phyloP scores from a whole-genome alignment of 2,888 invertebrate species.

The Ferrisia virgata region DNA sequence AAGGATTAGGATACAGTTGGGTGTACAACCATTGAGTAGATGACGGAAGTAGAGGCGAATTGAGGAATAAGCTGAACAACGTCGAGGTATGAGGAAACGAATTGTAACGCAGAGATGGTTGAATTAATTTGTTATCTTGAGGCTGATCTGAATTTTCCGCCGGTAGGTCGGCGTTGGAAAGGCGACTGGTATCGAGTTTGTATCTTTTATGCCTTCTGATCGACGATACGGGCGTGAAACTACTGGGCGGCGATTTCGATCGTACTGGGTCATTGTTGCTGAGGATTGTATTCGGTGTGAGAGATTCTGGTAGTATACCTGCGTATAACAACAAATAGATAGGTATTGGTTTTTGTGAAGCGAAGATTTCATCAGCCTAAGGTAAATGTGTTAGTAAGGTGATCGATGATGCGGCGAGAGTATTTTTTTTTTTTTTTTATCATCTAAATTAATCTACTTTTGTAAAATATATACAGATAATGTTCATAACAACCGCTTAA shows the following conservation, averaged over 20 bases:
- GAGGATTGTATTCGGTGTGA: not conserved
- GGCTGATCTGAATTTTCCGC: constrained; percentile 39
- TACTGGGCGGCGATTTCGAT: constrained; percentile 39
- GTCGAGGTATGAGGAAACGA: constrained; percentile 50
- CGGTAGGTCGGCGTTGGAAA: constrained; percentile 5
- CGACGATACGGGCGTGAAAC: constrained; percentile 34
- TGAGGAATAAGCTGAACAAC: constrained; percentile 61
- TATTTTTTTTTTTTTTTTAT: not conserved
- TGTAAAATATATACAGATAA: too few species aligned
- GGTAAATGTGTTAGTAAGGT: too few species aligned
- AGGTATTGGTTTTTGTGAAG: too few species aligned
- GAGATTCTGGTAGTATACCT: constrained; percentile 34
- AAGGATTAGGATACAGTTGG: constrained; percentile 65
- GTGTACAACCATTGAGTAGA: constrained; percentile 77
- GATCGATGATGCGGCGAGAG: not conserved
- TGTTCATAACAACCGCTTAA: not conserved
- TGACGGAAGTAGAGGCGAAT: constrained; percentile 70
- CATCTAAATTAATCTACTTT: too few species aligned
- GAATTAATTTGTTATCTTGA: not conserved
- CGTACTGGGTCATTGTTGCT: not conserved
- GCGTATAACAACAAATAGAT: not conserved
- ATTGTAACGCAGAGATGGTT: constrained; percentile 36
- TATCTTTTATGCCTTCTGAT: not conserved
- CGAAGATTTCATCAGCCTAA: too few species aligned
- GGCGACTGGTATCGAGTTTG: constrained; percentile 28